Evolutionary conservation across 2,113 vertebrate species (phyloP).

Genomic region (Furnarius figulus): DNA sequence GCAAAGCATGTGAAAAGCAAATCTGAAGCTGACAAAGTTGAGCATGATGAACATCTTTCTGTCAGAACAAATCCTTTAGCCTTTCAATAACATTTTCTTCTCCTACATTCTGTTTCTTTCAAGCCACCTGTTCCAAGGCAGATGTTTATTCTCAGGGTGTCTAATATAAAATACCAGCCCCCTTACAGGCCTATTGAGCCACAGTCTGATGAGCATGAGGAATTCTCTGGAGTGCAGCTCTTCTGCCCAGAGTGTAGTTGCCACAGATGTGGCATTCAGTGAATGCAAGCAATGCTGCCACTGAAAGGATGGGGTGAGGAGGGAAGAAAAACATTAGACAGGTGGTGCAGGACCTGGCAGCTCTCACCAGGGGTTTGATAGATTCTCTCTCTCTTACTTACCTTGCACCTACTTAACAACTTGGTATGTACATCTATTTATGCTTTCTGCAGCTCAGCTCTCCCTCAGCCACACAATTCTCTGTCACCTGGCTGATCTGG

Average conservation of each 20-base stretch:
- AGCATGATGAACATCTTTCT: slow-evolving; percentile 15
- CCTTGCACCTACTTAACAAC: background rate
- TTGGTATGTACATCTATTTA: background rate
- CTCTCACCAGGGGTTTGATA: background rate
- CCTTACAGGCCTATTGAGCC: slow-evolving; percentile 8
- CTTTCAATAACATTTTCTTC: slow-evolving; percentile 19
- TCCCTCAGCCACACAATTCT: background rate
- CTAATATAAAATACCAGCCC: background rate
- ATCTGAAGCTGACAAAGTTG: slow-evolving; percentile 1
- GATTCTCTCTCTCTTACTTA: background rate
- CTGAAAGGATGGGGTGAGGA: background rate
- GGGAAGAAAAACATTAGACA: background rate
- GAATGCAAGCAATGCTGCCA: slow-evolving; percentile 14
- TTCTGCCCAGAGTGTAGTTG: background rate
- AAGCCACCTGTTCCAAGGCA: slow-evolving; percentile 33
- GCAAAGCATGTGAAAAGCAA: background rate
- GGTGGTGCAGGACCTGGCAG: background rate
- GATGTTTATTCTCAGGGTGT: slow-evolving; percentile 28
- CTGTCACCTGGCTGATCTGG: background rate
- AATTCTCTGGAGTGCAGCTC: slow-evolving; percentile 25
- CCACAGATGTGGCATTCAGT: slow-evolving; percentile 15
- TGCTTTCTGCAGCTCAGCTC: background rate
- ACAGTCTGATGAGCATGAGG: slow-evolving; percentile 25
- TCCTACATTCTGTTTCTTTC: slow-evolving; percentile 10
- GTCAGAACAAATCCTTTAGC: slow-evolving; percentile 28